Percentiles rank a stretch among this genome's conserved stretches.
These are phyloP conservation scores for Agrotis exclamationis DNA, from an alignment of 2,888 invertebrate species.

Conservation along the genomic window DNA sequence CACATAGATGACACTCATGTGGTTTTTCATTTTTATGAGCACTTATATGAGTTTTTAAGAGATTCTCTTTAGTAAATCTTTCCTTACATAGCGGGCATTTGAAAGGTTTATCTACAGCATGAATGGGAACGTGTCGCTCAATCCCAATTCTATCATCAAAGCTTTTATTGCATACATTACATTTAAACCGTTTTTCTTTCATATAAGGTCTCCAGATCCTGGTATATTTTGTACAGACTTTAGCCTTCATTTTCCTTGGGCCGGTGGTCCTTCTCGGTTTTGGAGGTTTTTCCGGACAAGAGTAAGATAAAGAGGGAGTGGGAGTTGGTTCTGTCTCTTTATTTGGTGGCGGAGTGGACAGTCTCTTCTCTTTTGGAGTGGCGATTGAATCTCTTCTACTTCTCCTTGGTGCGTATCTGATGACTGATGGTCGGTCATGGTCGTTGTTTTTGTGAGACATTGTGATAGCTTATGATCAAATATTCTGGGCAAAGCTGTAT, in stretches of 20 bases:
- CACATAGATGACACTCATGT: constrained; percentile 23
- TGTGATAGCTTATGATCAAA: neutral
- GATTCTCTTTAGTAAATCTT: constrained; percentile 21
- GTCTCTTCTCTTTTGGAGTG: constrained; percentile 8
- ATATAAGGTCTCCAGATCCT: constrained; percentile 34
- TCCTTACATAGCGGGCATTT: constrained; percentile 30
- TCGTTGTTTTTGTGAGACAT: constrained; percentile 18
- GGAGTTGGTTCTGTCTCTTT: constrained; percentile 8
- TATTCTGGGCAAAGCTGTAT: neutral
- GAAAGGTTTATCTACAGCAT: constrained; percentile 20
- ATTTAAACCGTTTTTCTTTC: constrained; percentile 28
- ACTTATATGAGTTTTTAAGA: constrained; percentile 38
- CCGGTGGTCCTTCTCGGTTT: constrained; percentile 7
- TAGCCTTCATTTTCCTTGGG: constrained; percentile 24
- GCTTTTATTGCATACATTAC: constrained; percentile 30
- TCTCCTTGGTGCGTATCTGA: constrained; percentile 34
- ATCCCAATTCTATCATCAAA: constrained; percentile 8
- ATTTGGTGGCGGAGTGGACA: constrained; percentile 29
- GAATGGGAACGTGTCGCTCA: neutral
- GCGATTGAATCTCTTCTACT: constrained; percentile 29
- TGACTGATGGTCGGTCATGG: constrained; percentile 39
- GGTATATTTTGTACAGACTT: constrained; percentile 18
- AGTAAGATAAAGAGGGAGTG: neutral
- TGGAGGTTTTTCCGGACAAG: neutral
- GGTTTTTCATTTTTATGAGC: constrained; percentile 44